Evolutionary conservation across 2,797 vertebrate genomes (phyloP).

Genomic region (Labeo calbasu): DNA sequence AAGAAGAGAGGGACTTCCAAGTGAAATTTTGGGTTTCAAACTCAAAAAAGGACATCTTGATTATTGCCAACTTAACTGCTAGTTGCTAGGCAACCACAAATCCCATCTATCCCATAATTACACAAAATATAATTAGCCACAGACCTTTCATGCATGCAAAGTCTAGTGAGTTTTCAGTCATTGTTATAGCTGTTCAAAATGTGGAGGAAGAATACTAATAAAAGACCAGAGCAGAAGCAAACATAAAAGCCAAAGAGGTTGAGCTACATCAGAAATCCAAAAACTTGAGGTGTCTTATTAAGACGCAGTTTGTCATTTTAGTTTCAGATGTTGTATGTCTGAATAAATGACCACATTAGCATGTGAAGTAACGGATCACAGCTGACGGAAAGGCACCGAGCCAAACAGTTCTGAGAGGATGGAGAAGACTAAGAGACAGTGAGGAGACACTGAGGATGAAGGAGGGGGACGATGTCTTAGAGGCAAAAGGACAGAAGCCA

Average conservation of each 20-base stretch:
- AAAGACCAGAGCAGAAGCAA: neutral
- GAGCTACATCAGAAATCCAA: neutral
- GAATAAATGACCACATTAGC: slow-evolving; percentile 10
- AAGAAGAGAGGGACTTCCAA: neutral
- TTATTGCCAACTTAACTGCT: neutral
- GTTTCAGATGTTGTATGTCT: slow-evolving; percentile 12
- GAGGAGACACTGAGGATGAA: neutral
- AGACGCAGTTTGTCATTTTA: neutral
- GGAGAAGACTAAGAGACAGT: slow-evolving; percentile 14
- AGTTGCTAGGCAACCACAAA: slow-evolving; percentile 21
- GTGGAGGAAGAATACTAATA: neutral
- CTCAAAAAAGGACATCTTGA: neutral
- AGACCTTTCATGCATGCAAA: neutral
- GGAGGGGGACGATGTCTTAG: neutral
- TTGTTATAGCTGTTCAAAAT: neutral
- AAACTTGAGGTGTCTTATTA: neutral
- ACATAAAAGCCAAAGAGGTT: neutral
- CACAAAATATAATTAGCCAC: slow-evolving; percentile 26
- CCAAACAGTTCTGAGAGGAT: slow-evolving; percentile 25
- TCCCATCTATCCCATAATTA: neutral
- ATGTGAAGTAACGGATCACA: slow-evolving; percentile 30
- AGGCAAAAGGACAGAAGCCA: slow-evolving; percentile 6
- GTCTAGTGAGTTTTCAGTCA: slow-evolving; percentile 4
- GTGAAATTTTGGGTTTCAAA: neutral
- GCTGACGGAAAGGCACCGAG: slow-evolving; percentile 6